phyloP scores from a whole-genome alignment of 2,113 vertebrate species.

The Mystacornis crossleyi region DNA sequence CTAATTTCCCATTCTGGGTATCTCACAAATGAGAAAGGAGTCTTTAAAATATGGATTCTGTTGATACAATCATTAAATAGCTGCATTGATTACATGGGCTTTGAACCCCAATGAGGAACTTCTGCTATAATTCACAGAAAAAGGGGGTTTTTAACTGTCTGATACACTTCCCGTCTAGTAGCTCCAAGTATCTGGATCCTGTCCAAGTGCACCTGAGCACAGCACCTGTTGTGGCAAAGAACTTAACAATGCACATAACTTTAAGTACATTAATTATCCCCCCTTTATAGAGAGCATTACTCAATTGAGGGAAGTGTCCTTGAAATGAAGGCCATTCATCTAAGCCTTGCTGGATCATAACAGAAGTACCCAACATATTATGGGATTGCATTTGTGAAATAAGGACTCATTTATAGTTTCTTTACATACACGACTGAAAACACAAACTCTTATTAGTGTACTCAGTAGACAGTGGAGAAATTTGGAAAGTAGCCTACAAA shows the following conservation, averaged over 20 bases:
- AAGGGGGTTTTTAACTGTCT: neutral
- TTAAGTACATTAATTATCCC: neutral
- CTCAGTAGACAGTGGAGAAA: neutral
- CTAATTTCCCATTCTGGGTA: neutral
- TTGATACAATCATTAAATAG: neutral
- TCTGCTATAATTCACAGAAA: neutral
- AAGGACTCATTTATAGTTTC: neutral
- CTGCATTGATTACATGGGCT: neutral
- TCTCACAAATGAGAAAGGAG: neutral
- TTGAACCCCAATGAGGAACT: neutral
- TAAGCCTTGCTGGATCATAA: neutral
- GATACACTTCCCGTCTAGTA: neutral
- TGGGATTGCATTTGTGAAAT: neutral
- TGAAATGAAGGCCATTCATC: neutral
- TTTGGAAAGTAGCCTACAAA: neutral
- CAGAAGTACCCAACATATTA: neutral
- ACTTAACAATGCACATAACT: neutral
- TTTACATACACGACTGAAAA: neutral
- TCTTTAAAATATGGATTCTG: neutral
- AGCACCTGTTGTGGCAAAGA: neutral
- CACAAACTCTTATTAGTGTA: neutral
- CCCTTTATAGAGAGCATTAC: neutral
- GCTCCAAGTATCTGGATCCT: neutral
- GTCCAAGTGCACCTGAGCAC: neutral
- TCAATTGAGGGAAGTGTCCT: neutral